These are phyloP conservation scores for Mallotus villosus DNA, from an alignment of 2,797 vertebrate genomes.

Conservation along the genomic window DNA sequence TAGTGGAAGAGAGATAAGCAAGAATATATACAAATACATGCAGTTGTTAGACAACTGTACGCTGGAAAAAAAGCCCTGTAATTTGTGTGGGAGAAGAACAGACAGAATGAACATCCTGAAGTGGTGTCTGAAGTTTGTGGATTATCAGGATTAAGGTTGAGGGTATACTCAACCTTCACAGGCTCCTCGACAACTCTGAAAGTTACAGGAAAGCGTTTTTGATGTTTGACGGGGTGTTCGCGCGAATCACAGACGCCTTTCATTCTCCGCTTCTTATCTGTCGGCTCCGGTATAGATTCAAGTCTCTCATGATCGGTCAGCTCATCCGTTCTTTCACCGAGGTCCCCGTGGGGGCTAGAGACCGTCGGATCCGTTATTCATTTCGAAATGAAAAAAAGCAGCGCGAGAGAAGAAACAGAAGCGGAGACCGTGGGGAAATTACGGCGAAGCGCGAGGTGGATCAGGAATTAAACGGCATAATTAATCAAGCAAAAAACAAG, in stretches of 20 bases:
- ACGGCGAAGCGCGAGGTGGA: conserved; percentile 69
- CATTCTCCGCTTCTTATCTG: conserved; percentile 37
- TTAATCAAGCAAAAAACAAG: conserved; percentile 84
- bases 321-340: conserved; percentile 63
- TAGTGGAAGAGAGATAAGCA: too few species aligned
- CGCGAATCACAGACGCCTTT: background rate
- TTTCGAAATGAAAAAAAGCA: conserved; percentile 69
- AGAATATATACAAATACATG: background rate
- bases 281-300: conserved; percentile 52
- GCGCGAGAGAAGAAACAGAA: conserved; percentile 70
- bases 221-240: too few species aligned
- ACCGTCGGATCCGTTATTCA: conserved; percentile 76
- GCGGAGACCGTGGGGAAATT: conserved; percentile 80
- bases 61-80: background rate
- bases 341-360: conserved; percentile 65
- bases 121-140: too few species aligned
- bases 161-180: too few species aligned
- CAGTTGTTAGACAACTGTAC: background rate
- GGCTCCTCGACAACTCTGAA: too few species aligned
- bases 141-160: too few species aligned
- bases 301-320: conserved; percentile 75
- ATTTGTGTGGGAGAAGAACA: background rate
- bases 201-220: too few species aligned
- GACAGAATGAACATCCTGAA: background rate
- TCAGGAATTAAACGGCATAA: conserved; percentile 84